Evolutionary conservation across 2,113 vertebrate genomes (phyloP).

Genomic region (Xiphias gladius): DNA sequence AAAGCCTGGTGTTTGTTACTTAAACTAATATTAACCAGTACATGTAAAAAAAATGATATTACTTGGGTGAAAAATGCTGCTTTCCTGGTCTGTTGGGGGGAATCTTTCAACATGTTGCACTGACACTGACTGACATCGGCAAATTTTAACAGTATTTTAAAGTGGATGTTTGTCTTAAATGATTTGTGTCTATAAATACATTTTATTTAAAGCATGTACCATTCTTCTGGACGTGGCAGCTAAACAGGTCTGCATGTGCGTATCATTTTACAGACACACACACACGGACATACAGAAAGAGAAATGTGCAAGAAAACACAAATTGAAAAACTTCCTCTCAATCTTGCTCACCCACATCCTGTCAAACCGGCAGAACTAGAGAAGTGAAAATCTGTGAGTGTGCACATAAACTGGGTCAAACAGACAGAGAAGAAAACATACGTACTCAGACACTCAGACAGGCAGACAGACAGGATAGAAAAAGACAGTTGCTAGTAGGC

Average conservation of each 20-base stretch:
- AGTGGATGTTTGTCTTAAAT: not conserved
- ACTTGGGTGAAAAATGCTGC: not conserved
- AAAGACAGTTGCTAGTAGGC: not conserved
- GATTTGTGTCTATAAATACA: not conserved
- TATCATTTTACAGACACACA: not conserved
- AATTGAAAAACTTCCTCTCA: slow-evolving; percentile 55
- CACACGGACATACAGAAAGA: not conserved
- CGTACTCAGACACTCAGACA: slow-evolving; percentile 1
- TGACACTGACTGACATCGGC: not conserved
- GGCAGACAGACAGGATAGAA: not conserved
- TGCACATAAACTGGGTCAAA: slow-evolving; percentile 70
- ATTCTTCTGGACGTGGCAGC: not conserved
- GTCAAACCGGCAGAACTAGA: slow-evolving; percentile 40
- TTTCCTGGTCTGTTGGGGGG: not conserved
- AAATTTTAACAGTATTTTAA: not conserved
- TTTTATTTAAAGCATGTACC: not conserved
- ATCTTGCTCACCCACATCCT: slow-evolving; percentile 69
- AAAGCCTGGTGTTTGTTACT: no score
- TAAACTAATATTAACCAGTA: no score
- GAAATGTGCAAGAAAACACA: slow-evolving; percentile 9
- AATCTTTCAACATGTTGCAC: not conserved
- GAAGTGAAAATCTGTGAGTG: slow-evolving; percentile 73
- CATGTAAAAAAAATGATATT: no score
- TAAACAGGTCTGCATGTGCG: not conserved
- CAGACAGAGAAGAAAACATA: slow-evolving; percentile 29